A percentile compares a stretch with the other conserved stretches of the same genome.
phyloP scores from a whole-genome alignment of 1,140 invertebrate genomes.

The Euschistus heros region DNA sequence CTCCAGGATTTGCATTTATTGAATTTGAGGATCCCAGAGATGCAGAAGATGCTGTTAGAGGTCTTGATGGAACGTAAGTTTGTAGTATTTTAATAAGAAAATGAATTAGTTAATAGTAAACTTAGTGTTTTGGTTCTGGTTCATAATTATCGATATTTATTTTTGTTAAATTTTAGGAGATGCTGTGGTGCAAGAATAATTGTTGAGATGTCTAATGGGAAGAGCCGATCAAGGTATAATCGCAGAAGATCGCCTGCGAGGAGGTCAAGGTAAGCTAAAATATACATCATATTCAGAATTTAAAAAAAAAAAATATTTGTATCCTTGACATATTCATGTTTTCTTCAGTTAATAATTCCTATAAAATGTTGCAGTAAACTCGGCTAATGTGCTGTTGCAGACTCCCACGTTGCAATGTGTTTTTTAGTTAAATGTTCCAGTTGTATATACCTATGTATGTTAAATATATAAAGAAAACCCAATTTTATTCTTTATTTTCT shows the following conservation, averaged over 20 bases:
- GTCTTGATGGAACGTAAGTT: slow-evolving; percentile 85
- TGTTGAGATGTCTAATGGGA: slow-evolving; percentile 79
- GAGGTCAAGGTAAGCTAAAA: slow-evolving; percentile 18
- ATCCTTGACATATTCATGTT: not conserved
- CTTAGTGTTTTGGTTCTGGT: too few species aligned
- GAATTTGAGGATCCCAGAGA: slow-evolving; percentile 96
- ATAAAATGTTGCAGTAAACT: too few species aligned
- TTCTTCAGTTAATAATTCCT: too few species aligned
- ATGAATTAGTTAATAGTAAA: not conserved
- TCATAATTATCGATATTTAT: slow-evolving; percentile 11
- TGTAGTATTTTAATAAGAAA: not conserved
- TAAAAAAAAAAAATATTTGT: not conserved
- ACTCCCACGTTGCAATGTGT: too few species aligned
- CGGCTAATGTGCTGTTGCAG: too few species aligned
- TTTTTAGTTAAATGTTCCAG: too few species aligned
- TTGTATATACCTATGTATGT: too few species aligned
- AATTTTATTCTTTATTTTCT: too few species aligned
- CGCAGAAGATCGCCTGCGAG: slow-evolving; percentile 30
- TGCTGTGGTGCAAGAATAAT: slow-evolving; percentile 73
- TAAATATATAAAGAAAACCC: too few species aligned
- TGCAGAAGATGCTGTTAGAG: slow-evolving; percentile 93
- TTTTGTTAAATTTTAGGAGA: slow-evolving; percentile 41
- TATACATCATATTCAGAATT: too few species aligned
- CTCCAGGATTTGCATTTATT: slow-evolving; percentile 93
- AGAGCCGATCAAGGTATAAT: slow-evolving; percentile 56